Percentiles rank a stretch among this genome's conserved stretches.
Evolutionary conservation across 2,888 invertebrate genomes (phyloP).

Genomic region (Mesorhabditis belari): DNA sequence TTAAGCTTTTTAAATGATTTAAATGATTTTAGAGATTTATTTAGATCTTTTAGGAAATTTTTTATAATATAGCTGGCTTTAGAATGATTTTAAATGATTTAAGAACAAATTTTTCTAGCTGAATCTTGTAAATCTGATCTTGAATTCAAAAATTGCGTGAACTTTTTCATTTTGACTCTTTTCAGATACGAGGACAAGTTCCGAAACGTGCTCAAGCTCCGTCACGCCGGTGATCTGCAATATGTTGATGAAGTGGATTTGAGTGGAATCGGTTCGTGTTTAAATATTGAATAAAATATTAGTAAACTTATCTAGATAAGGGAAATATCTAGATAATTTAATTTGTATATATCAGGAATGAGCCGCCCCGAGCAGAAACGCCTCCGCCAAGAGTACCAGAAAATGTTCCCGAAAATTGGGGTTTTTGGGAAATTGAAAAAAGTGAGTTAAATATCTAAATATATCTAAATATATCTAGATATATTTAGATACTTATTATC

Average conservation of each 20-base stretch:
- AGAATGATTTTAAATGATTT: too few species aligned
- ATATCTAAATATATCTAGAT: background rate
- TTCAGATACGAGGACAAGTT: constrained; percentile 43
- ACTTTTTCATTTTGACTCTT: background rate
- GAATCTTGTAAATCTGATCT: too few species aligned
- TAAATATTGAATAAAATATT: background rate
- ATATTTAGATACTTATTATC: background rate
- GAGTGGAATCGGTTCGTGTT: constrained; percentile 78
- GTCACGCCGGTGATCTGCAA: constrained; percentile 47
- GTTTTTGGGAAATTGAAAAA: constrained; percentile 43
- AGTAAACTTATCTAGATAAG: constrained; percentile 1
- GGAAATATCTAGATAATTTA: background rate
- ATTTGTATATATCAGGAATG: constrained; percentile 31
- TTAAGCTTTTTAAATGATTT: too few species aligned
- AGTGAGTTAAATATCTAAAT: constrained; percentile 9
- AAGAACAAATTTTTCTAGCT: too few species aligned
- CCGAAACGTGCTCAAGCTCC: constrained; percentile 38
- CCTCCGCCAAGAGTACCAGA: constrained; percentile 84
- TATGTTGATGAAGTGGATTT: constrained; percentile 89
- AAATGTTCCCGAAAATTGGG: constrained; percentile 62
- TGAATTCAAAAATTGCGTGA: background rate
- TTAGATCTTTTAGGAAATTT: too few species aligned
- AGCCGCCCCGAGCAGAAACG: constrained; percentile 75
- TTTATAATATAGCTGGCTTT: too few species aligned
- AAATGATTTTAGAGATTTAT: too few species aligned